Percentiles rank a stretch among this genome's conserved stretches.
These are phyloP conservation scores for Nannoperca obscura DNA, from an alignment of 2,797 vertebrate genomes.

Conservation along the genomic window DNA sequence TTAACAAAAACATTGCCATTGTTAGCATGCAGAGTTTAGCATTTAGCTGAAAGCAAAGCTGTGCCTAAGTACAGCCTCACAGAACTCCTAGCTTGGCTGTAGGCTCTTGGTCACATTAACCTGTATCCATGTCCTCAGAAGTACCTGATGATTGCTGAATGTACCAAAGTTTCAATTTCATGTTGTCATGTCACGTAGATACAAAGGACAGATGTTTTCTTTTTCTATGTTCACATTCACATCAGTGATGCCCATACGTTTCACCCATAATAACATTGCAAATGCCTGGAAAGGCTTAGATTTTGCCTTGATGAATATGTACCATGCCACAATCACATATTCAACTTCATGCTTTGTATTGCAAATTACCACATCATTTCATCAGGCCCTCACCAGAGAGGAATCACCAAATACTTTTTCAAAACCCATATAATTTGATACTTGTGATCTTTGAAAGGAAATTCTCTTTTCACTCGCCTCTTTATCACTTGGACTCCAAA, in stretches of 20 bases:
- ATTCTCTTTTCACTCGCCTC: constrained; percentile 10
- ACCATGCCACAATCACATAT: neutral
- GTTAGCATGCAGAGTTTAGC: neutral
- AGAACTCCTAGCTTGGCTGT: neutral
- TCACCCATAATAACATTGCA: neutral
- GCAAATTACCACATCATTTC: neutral
- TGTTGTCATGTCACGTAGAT: neutral
- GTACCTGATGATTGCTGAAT: neutral
- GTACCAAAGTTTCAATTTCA: neutral
- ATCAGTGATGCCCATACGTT: neutral
- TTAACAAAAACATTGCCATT: neutral
- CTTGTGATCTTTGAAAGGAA: constrained; percentile 4
- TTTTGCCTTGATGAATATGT: constrained; percentile 4
- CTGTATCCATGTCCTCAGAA: neutral
- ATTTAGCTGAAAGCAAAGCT: neutral
- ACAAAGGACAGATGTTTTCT: neutral
- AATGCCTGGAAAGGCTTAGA: neutral
- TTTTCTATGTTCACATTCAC: neutral
- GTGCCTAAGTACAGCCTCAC: too few species aligned
- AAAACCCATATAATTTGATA: neutral
- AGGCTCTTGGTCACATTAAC: neutral
- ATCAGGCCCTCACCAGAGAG: neutral
- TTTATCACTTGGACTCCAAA: constrained; percentile 11
- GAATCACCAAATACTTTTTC: neutral
- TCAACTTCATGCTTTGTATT: neutral